Evolutionary conservation across 2,888 invertebrate genomes (phyloP), one percentile per base, ranked within the genome.

Genomic region (Cylindroiulus punctatus): DNA sequence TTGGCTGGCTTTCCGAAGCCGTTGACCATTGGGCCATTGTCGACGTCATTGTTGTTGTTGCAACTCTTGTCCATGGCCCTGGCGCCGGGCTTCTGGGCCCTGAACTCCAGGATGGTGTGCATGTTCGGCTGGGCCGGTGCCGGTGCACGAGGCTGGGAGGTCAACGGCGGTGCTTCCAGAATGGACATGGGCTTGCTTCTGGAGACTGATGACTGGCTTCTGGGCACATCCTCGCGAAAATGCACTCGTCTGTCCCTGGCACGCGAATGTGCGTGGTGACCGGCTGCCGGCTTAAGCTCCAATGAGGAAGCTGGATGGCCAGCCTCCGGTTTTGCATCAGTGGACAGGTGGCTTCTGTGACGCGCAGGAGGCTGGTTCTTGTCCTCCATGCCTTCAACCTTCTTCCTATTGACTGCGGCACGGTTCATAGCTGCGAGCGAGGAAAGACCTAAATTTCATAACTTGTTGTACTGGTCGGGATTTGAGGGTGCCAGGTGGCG

Each of bases 91-190:
- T 22, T 76, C 0, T 14, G 5, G 76, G 30, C 76, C 76, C 76
- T 76, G 14, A 76, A 83, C 26, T 83, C 83, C 83, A 83, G 22
- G 32, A 83, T 83, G 83, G 83, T 83, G 26, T 83, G 83, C 83
- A 83, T 83, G 82, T 32, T 65, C 22, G 30, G 12, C 22, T 76
- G 5, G 30, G 30, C 0, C 76, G 26, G n/a, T n/a, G n/a, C 52
- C n/a, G 12, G 4, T n/a, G 19, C 52, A 3, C 52, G 22, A n/a
- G 65, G 76, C 26, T 44, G 44, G 44, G 44, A 44, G 8, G 30
- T 26, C 14, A 26, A 0, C 10, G 10, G 14, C 30, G 76, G 30
- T 76, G 30, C 12, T 76, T 30, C 26, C 76, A 76, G 76, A 76
- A 30, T 76, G 76, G 76, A 30, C 76, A 76, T 30, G 76, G 76